These are phyloP conservation scores for Andrena praecox DNA, from an alignment of 2,888 invertebrate genomes.

Conservation along the genomic window DNA sequence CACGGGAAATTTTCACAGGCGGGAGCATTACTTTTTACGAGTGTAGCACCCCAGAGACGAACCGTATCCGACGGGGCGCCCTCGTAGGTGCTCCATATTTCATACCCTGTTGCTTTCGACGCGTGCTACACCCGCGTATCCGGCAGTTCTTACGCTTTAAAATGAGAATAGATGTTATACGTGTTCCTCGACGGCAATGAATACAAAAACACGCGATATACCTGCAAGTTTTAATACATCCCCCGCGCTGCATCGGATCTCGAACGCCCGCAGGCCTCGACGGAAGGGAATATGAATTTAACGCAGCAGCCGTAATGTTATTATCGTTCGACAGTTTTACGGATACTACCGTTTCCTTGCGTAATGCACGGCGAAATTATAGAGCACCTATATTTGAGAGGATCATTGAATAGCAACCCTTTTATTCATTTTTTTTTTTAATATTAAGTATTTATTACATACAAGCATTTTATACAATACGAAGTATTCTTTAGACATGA, in stretches of 20 bases:
- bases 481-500: slow-evolving; percentile 70
- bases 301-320: background rate
- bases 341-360: background rate
- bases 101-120: slow-evolving; percentile 68
- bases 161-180: slow-evolving; percentile 48
- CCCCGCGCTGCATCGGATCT: background rate
- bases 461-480: slow-evolving; percentile 69
- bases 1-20: slow-evolving; percentile 40
- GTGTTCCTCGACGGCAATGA: slow-evolving; percentile 26
- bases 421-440: slow-evolving; percentile 44
- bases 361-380: background rate
- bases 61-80: slow-evolving; percentile 63
- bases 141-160: slow-evolving; percentile 31
- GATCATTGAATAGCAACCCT: slow-evolving; percentile 43
- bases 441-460: slow-evolving; percentile 72
- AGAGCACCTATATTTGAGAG: slow-evolving; percentile 7
- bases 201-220: slow-evolving; percentile 12
- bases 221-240: background rate
- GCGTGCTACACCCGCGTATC: slow-evolving; percentile 37
- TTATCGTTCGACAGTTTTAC: background rate
- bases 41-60: slow-evolving; percentile 74
- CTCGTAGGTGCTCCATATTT: slow-evolving; percentile 70
- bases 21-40: slow-evolving; percentile 76
- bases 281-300: slow-evolving; percentile 7
- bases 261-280: background rate